phyloP scores from a whole-genome alignment of 2,888 invertebrate genomes.

The Drosophila acutilabella region DNA sequence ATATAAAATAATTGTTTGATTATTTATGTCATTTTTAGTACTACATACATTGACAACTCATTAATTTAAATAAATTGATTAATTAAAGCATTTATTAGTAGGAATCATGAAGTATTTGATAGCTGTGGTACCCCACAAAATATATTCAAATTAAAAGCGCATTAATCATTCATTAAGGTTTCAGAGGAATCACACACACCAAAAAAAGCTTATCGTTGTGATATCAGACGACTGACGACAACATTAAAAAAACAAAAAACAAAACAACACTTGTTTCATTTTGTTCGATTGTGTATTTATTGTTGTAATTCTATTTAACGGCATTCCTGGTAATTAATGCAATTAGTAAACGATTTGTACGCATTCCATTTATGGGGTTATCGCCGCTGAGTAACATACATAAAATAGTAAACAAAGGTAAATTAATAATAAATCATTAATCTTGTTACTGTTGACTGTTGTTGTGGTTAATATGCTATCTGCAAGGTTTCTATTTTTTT shows the following conservation, averaged over 20 bases:
- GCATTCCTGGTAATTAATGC: conserved; percentile 62
- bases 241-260: conserved; percentile 3
- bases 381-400: conserved; percentile 14
- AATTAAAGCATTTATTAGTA: background rate
- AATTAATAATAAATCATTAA: conserved; percentile 28
- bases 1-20: background rate
- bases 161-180: conserved; percentile 51
- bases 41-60: background rate
- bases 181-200: conserved; percentile 12
- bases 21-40: background rate
- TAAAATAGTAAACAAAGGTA: conserved; percentile 28
- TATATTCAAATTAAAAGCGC: conserved; percentile 16
- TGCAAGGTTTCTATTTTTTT: conserved; percentile 15
- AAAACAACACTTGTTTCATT: conserved; percentile 44
- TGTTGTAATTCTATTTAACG: conserved; percentile 31
- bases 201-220: conserved; percentile 17
- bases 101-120: background rate
- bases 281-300: conserved; percentile 28
- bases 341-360: conserved; percentile 72
- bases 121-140: conserved; percentile 6
- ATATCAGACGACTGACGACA: conserved; percentile 30
- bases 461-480: conserved; percentile 26
- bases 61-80: background rate
- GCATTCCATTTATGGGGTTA: conserved; percentile 49
- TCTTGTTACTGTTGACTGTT: conserved; percentile 7